Evolutionary conservation across 2,888 invertebrate species (phyloP).

Genomic region (Cryptocephalus moraei): DNA sequence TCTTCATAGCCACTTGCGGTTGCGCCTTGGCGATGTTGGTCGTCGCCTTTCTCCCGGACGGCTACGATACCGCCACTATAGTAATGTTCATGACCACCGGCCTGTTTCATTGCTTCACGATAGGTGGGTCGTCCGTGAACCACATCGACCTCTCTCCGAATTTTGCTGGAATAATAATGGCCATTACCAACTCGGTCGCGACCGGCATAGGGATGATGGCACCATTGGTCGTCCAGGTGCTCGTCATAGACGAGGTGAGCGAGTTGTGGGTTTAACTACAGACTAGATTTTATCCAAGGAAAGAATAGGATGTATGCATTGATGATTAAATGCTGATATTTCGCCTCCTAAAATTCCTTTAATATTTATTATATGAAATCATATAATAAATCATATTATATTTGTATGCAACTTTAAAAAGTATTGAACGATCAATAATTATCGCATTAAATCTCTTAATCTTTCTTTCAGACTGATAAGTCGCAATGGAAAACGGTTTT

Average conservation of each 20-base stretch:
- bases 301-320: no score
- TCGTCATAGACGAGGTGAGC: slow-evolving; percentile 56
- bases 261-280: no score
- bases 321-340: no score
- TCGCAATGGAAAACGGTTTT: slow-evolving; percentile 66
- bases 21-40: not conserved
- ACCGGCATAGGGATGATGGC: slow-evolving; percentile 71
- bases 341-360: no score
- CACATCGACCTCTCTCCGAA: slow-evolving; percentile 78
- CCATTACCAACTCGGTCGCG: slow-evolving; percentile 66
- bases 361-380: no score
- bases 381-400: no score
- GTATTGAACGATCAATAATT: no score
- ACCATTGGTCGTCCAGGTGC: slow-evolving; percentile 57
- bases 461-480: slow-evolving; percentile 47
- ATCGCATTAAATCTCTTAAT: not conserved
- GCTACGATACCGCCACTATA: slow-evolving; percentile 43
- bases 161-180: slow-evolving; percentile 74
- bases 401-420: no score
- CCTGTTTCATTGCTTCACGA: slow-evolving; percentile 62
- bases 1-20: no score
- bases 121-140: slow-evolving; percentile 51
- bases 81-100: slow-evolving; percentile 58
- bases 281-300: no score
- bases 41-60: not conserved